Percentiles rank a stretch among this genome's conserved stretches.
These are phyloP conservation scores for Drosophila mauritiana DNA, from an alignment of 1,140 invertebrate genomes.

Conservation along the genomic window DNA sequence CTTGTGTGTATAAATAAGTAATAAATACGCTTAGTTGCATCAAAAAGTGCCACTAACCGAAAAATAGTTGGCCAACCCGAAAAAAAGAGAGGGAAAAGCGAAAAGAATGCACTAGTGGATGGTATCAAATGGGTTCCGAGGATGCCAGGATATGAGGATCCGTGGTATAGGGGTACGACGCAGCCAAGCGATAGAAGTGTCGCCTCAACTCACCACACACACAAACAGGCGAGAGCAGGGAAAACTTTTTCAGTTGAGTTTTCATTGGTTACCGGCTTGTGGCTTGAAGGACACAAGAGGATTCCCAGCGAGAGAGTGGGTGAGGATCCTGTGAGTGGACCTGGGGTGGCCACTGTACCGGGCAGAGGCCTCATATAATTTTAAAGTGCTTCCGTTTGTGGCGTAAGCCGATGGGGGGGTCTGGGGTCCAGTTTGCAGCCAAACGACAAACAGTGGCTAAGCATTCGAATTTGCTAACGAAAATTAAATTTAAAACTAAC, in stretches of 20 bases:
- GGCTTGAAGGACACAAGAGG: conserved; percentile 68
- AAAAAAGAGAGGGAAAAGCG: background rate
- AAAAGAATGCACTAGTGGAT: conserved; percentile 33
- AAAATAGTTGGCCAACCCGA: conserved; percentile 67
- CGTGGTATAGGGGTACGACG: conserved; percentile 14
- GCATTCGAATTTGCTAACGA: conserved; percentile 63
- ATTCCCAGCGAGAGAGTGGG: conserved; percentile 22
- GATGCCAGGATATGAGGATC: conserved; percentile 7
- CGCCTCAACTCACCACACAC: conserved; percentile 37
- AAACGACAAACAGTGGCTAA: conserved; percentile 68
- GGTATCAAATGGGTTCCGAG: conserved; percentile 57
- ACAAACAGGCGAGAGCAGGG: conserved; percentile 18
- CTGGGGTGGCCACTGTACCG: conserved; percentile 5
- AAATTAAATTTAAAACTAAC: conserved; percentile 76
- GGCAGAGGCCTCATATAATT: conserved; percentile 76
- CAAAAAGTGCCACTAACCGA: conserved; percentile 76
- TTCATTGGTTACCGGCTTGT: conserved; percentile 81
- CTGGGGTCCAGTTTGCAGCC: conserved; percentile 33
- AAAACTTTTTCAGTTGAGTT: conserved; percentile 78
- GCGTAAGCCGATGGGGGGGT: conserved; percentile 41
- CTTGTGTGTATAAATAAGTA: conserved; percentile 76
- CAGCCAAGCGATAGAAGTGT: conserved; percentile 57
- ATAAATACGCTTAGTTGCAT: conserved; percentile 82
- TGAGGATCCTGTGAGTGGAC: background rate
- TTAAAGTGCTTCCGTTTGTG: conserved; percentile 83